Evolutionary conservation across 2,113 vertebrate species (phyloP).

Genomic region (Falco punctatus): DNA sequence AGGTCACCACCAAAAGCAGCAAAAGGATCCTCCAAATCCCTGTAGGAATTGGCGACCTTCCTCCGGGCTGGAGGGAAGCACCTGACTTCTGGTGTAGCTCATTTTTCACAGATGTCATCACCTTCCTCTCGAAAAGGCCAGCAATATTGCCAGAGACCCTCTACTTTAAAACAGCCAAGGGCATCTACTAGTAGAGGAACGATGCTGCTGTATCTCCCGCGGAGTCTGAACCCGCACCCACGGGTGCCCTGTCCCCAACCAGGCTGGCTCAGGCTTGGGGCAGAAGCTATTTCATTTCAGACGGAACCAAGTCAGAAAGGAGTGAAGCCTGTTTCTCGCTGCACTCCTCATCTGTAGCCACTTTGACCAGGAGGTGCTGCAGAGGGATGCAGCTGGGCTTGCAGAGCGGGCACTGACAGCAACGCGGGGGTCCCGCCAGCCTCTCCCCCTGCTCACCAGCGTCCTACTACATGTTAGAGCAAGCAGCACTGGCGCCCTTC

Average conservation of each 20-base stretch:
- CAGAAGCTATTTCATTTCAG: not conserved
- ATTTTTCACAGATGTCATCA: not conserved
- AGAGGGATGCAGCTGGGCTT: not conserved
- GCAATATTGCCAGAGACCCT: not conserved
- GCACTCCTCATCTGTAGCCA: not conserved
- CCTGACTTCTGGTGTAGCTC: not conserved
- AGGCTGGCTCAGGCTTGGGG: not conserved
- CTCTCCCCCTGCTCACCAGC: not conserved
- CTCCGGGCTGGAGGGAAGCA: not conserved
- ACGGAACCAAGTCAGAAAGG: not conserved
- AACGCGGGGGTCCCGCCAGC: not conserved
- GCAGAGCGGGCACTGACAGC: not conserved
- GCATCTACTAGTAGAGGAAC: not conserved
- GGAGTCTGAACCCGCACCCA: not conserved
- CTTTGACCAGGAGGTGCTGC: not conserved
- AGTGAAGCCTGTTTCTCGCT: not conserved
- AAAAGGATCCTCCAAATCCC: not conserved
- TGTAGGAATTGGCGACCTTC: not conserved
- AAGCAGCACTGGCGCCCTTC: not conserved
- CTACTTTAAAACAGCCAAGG: not conserved
- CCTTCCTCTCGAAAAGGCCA: not conserved
- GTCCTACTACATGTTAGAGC: accelerated
- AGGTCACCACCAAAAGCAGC: not conserved
- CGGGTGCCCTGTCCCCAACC: not conserved
- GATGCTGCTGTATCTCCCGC: accelerated